Evolutionary conservation across 1,140 invertebrate species (phyloP).

Genomic region (Drepana arcuata): DNA sequence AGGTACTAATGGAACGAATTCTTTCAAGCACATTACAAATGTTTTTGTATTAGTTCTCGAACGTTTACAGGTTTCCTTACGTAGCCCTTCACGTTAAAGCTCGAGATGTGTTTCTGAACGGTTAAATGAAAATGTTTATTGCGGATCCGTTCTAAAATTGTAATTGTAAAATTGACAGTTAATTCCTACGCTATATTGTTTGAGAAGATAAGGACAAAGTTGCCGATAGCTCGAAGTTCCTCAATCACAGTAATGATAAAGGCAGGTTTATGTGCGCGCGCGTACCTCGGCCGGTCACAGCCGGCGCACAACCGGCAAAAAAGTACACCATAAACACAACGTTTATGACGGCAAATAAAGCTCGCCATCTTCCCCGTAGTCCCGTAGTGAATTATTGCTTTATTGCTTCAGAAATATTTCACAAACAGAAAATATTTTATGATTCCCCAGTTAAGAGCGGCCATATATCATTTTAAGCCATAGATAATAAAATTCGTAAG

Average conservation of each 20-base stretch:
- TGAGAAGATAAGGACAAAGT: no score
- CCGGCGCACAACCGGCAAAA: slow-evolving; percentile 37
- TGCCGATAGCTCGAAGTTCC: no score
- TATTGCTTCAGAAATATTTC: slow-evolving; percentile 71
- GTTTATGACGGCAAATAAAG: slow-evolving; percentile 70
- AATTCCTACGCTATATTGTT: no score
- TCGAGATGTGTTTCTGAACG: no score
- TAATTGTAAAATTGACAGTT: no score
- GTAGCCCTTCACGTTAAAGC: no score
- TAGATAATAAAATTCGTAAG: slow-evolving; percentile 71
- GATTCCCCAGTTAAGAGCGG: slow-evolving; percentile 67
- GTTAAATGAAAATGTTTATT: no score
- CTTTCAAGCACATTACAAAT: no score
- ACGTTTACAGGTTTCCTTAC: no score
- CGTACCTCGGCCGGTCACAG: slow-evolving; percentile 29
- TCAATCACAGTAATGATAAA: slow-evolving; percentile 39
- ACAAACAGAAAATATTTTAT: slow-evolving; percentile 72
- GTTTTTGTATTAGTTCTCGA: no score
- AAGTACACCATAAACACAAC: slow-evolving; percentile 62
- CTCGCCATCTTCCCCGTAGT: slow-evolving; percentile 64
- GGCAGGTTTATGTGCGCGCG: slow-evolving; percentile 42
- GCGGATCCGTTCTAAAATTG: no score
- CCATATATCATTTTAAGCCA: slow-evolving; percentile 69
- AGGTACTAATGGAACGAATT: no score
- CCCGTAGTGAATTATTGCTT: slow-evolving; percentile 71